Conservation (phyloP, 2,113 vertebrate genomes). For the Gopherus flavomarginatus region DNA sequence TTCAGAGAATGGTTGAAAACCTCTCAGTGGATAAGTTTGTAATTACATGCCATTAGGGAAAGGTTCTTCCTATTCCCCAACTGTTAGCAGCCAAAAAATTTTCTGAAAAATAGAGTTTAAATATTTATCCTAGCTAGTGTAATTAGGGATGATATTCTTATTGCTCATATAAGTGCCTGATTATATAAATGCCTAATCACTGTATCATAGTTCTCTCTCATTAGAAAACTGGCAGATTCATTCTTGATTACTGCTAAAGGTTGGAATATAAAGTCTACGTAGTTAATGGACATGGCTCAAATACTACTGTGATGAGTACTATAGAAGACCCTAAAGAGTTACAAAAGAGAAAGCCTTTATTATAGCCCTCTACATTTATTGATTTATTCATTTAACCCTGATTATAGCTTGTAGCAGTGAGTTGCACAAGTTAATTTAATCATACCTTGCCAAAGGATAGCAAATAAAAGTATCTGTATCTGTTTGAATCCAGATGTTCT, state of each 20-base stretch:
- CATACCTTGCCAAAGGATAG: not conserved
- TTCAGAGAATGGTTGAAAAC: not conserved
- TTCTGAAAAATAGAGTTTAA: not conserved
- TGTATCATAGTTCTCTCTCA: constrained; percentile 25
- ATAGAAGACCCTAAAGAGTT: not conserved
- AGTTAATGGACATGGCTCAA: not conserved
- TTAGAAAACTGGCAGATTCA: constrained; percentile 47
- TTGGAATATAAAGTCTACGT: constrained; percentile 19
- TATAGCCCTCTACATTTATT: not conserved
- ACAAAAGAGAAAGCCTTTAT: not conserved
- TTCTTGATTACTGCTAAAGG: constrained; percentile 28
- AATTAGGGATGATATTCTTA: constrained; percentile 31
- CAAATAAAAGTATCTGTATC: not conserved
- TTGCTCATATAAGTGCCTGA: constrained; percentile 4
- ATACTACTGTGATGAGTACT: not conserved
- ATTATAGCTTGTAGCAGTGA: not conserved
- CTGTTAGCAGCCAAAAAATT: not conserved
- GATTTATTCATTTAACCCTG: not conserved
- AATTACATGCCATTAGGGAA: not conserved
- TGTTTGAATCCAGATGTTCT: not conserved
- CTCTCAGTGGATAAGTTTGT: not conserved
- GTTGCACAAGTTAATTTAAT: constrained; percentile 38
- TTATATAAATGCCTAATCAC: constrained; percentile 59
- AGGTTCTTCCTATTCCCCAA: not conserved
- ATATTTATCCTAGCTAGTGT: constrained; percentile 28